Evolutionary conservation across 2,888 invertebrate genomes (phyloP), one percentile per base, ranked within the genome.

Genomic region (Amiota communis): DNA sequence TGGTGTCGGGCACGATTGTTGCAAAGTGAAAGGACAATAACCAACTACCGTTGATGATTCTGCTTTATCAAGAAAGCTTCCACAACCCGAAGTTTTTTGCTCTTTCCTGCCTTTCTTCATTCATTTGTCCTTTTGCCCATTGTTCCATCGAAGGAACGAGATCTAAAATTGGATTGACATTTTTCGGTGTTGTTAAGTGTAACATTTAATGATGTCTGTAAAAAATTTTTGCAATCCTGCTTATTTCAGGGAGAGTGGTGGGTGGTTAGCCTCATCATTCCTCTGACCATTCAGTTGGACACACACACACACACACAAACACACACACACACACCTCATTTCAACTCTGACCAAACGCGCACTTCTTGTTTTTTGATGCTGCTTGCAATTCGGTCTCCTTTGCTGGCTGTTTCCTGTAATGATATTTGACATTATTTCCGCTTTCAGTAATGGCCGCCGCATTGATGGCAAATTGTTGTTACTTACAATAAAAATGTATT

Each of bases 151-250:
- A 46, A 23, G 9, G 67, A 63, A 20, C 48, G 65, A 70, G 53
- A 36, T 36, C 75, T 70, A 72, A 82, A 79, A 80, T 80, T 80
- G 78, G 75, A 82, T 81, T 81, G 86, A 85, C 84, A 86, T 79
- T 82, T 81, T 75, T 71, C 75, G 76, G 77, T 77, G 76, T 77
- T 80, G 78, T 83, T 73, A 82, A 82, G 78, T 80, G 79, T 81
- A 76, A 77, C 75, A 81, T 81, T 83, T 86, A 84, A 87, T 85
- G 85, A 87, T 83, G 84, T 79, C 82, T 79, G 80, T 79, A 75
- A 81, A 81, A 81, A 78, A 80, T 81, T 77, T 78, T 71, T 73
- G 77, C 76, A 79, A 80, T 81, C 77, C 76, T 76, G 78, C 78
- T 79, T 76, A 76, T 77, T 74, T 74, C 74, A 71, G 59, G 36